Evolutionary conservation across 2,888 invertebrate species (phyloP).

Genomic region (Zaprionus bogoriensis): DNA sequence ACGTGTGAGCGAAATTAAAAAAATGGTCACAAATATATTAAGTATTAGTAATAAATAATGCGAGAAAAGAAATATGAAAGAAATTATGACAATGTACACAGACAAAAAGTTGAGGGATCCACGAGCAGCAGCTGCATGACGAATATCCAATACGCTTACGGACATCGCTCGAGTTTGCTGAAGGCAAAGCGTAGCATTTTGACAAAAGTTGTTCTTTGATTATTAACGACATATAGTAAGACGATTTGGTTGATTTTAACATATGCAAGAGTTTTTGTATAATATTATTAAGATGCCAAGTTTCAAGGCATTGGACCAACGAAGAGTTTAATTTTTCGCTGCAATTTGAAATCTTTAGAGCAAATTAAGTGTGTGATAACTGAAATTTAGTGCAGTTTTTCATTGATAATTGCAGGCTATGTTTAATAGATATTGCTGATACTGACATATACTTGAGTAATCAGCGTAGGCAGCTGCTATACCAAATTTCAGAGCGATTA

Average conservation of each 20-base stretch:
- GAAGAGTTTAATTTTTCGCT: not conserved
- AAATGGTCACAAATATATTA: constrained; percentile 57
- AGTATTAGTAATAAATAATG: constrained; percentile 73
- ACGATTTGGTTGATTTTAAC: not conserved
- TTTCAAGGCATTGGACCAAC: not conserved
- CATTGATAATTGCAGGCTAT: too few relatives aligned
- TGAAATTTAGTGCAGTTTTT: too few relatives aligned
- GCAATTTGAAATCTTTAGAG: too few relatives aligned
- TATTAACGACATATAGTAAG: too few relatives aligned
- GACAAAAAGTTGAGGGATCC: not conserved
- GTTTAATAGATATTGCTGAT: too few relatives aligned
- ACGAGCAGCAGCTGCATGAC: too few relatives aligned
- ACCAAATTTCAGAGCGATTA: not conserved
- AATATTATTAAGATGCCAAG: not conserved
- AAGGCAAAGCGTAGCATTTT: too few relatives aligned
- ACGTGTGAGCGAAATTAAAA: constrained; percentile 73
- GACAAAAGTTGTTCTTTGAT: too few relatives aligned
- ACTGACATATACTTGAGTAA: too few relatives aligned
- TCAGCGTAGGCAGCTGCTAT: not conserved
- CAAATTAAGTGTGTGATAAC: too few relatives aligned
- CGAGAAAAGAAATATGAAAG: constrained; percentile 36
- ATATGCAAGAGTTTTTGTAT: not conserved
- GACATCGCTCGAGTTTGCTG: too few relatives aligned
- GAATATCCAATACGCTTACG: not conserved
- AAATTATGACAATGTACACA: constrained; percentile 21